Evolutionary conservation across 53 echinoderm and acorn worm genomes (phyloP), one percentile per base, ranked within the genome.

Genomic region (Apostichopus leukothele): DNA sequence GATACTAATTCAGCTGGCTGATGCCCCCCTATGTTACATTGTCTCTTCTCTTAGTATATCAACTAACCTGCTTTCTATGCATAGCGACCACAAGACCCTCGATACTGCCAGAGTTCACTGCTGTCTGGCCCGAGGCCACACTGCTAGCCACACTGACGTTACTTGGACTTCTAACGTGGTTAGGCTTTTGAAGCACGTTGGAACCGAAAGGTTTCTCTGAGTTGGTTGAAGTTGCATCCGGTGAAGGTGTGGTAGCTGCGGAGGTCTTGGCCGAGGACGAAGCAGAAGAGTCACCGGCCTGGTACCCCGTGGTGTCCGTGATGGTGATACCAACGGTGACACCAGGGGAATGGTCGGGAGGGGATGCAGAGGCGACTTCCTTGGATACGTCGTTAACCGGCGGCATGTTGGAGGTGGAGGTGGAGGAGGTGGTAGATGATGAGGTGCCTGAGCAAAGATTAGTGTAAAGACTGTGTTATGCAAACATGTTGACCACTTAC

Each of bases 21-120:
- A 3, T 16, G 13, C 14, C 14, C 2, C 13, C n/a, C 68, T 4
- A n/a, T n/a, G n/a, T 67, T 67, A n/a, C 13, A 67, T 67, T 67
- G 3, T 67, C 14, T 67, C 10, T 57, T 57, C 57, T 57, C 57
- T 9, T 9, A 57, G 57, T 10, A 57, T 7, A 76, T 26, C 77
- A 76, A 25, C 93, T 92, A 73, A 99, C 99, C 99, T 96, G 96
- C 90, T 99, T 99, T 39, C 99, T 94, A 92, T 99, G 99, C 99
- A 99, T 96, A 60, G 94, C 99, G 3, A 99, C 91, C 75, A 99
- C 94, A 57, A 95, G 92, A 13, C 96, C 96, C 83, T 99, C 99
- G 79, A 89, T 92, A 27, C 96, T 87, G 25, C 81, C 21, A 50
- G 76, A 73, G 53, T 67, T 74, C 12, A 89, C 75, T 51, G 81